Evolutionary conservation across 37 sponge, comb jelly and placozoan species (phyloP).

Genomic region (Ephydatia muelleri): DNA sequence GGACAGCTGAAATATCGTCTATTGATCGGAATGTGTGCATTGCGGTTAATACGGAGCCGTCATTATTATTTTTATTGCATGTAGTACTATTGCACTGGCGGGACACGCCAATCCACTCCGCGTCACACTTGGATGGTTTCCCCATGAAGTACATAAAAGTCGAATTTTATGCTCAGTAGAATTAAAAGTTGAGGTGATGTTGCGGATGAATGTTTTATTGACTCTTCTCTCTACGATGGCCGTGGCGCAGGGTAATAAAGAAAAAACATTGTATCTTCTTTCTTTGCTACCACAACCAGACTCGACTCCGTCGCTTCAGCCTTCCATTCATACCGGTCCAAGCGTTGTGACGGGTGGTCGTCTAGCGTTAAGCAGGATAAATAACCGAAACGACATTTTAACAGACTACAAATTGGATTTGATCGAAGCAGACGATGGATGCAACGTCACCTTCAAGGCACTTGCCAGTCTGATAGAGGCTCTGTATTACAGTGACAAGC

Average conservation of each 20-base stretch:
- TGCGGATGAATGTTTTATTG: neutral
- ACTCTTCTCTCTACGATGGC: neutral
- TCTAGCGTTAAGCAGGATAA: constrained; percentile 17
- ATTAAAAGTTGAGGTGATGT: neutral
- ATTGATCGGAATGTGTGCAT: no score
- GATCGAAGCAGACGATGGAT: constrained; percentile 30
- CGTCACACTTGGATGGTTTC: no score
- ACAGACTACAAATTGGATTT: constrained; percentile 21
- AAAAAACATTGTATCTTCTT: constrained; percentile 9
- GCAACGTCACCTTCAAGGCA: constrained; percentile 12
- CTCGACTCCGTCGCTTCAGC: neutral
- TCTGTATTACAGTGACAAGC: neutral
- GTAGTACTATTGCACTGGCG: no score
- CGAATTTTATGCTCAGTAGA: no score
- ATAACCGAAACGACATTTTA: constrained; percentile 13
- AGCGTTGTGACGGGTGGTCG: neutral
- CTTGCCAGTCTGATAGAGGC: neutral
- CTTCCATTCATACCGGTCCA: constrained; percentile 17
- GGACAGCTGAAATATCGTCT: no score
- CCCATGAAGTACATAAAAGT: no score
- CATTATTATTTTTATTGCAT: no score
- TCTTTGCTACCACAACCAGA: constrained; percentile 36
- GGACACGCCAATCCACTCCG: no score
- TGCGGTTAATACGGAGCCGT: no score
- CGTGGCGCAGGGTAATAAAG: neutral